phyloP scores from a whole-genome alignment of 2,888 invertebrate species.

The Balanococcus diminutus region DNA sequence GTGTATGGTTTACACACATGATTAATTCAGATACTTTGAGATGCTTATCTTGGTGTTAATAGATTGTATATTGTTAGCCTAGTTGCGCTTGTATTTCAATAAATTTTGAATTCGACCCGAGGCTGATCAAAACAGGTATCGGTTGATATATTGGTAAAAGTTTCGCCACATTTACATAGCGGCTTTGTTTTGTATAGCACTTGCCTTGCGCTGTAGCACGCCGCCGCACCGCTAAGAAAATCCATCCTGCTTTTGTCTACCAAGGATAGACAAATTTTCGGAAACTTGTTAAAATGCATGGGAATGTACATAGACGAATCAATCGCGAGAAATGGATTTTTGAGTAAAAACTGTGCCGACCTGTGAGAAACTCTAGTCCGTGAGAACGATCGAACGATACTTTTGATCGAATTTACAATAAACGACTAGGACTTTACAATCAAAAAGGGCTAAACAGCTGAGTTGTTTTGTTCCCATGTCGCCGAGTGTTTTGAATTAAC shows the following conservation, averaged over 20 bases:
- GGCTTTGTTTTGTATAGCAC: conserved; percentile 28
- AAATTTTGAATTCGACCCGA: conserved; percentile 49
- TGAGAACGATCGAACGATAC: conserved; percentile 16
- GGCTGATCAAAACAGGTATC: conserved; percentile 43
- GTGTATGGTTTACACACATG: conserved; percentile 38
- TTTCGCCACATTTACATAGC: conserved; percentile 38
- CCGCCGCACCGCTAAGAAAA: neutral
- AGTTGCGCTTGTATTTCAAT: conserved; percentile 46
- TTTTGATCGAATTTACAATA: conserved; percentile 27
- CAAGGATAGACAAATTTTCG: neutral
- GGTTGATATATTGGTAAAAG: conserved; percentile 46
- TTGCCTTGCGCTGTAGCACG: neutral
- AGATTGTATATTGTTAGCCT: conserved; percentile 51
- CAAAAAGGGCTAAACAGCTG: conserved; percentile 40
- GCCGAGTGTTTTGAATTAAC: conserved; percentile 36
- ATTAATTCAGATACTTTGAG: conserved; percentile 46
- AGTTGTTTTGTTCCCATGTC: conserved; percentile 37
- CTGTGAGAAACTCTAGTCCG: conserved; percentile 3
- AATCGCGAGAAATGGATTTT: neutral
- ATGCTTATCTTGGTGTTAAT: conserved; percentile 47
- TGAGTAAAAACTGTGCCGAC: neutral
- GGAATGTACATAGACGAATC: neutral
- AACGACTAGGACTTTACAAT: conserved; percentile 8
- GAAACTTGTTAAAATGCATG: neutral
- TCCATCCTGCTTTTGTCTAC: neutral